Conservation (phyloP, 2,797 vertebrate genomes). For the Sebastes melanostomus region DNA sequence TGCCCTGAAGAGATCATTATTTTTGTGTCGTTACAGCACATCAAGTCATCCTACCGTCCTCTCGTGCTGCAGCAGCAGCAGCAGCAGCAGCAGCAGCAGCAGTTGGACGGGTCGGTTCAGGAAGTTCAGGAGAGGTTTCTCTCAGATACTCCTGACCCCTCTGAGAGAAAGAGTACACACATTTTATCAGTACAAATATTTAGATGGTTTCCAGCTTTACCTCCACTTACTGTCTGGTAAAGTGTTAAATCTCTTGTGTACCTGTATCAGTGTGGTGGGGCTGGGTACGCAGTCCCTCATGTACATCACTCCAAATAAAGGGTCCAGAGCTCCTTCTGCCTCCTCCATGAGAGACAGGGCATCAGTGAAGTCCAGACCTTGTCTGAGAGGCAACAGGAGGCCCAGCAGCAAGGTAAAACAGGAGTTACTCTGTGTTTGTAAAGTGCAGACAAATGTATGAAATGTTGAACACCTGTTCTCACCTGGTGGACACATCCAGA, state of each 20-base stretch:
- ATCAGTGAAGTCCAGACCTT: constrained; percentile 70
- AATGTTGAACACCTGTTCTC: constrained; percentile 33
- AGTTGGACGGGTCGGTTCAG: constrained; percentile 4
- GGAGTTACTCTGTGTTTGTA: not conserved
- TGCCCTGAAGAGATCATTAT: constrained; percentile 1
- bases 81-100: constrained; percentile 16
- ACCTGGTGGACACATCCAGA: constrained; percentile 78
- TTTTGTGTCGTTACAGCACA: not conserved
- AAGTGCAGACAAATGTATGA: not conserved
- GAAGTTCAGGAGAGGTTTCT: constrained; percentile 28
- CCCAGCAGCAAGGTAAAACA: not conserved
- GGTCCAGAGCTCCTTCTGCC: constrained; percentile 82
- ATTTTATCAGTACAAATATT: not conserved
- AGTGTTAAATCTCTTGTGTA: constrained; percentile 23
- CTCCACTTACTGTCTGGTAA: not conserved
- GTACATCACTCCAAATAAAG: constrained; percentile 87
- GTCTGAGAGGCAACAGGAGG: constrained; percentile 52
- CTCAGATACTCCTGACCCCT: constrained; percentile 28
- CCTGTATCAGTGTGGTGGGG: constrained; percentile 80
- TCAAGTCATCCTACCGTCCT: constrained; percentile 43
- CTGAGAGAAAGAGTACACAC: constrained; percentile 30
- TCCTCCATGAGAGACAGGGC: constrained; percentile 76
- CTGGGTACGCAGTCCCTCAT: constrained; percentile 74
- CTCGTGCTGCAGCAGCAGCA: constrained; percentile 7
- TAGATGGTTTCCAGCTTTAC: not conserved